These are phyloP conservation scores for Caenorhabditis brenneri DNA, from an alignment of 1,140 invertebrate genomes.

Conservation along the genomic window DNA sequence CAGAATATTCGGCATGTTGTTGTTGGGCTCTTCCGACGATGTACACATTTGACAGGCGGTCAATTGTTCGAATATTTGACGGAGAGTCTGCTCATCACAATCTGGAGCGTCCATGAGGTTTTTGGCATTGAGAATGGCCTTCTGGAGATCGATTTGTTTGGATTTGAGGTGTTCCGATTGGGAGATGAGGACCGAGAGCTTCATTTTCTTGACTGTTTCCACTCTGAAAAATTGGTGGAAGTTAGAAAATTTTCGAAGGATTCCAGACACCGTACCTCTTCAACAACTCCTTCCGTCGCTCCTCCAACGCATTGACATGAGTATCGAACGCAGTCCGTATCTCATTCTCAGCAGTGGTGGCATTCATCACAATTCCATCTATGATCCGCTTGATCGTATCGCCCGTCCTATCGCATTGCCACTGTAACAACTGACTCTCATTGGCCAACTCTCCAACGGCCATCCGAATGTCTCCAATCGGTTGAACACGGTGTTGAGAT, in stretches of 20 bases:
- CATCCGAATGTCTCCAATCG: neutral
- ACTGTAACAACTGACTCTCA: neutral
- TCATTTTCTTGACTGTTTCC: neutral
- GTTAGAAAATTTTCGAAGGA: too few relatives aligned
- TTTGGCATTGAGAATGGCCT: neutral
- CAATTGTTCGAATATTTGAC: conserved; percentile 27
- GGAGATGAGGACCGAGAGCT: neutral
- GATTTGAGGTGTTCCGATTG: conserved; percentile 10
- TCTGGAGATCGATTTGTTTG: neutral
- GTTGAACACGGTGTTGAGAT: conserved; percentile 18
- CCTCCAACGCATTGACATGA: conserved; percentile 79
- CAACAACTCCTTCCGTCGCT: conserved; percentile 81
- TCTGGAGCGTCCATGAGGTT: neutral
- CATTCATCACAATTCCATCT: conserved; percentile 14
- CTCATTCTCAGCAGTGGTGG: conserved; percentile 71
- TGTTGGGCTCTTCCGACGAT: neutral
- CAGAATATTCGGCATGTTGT: conserved; percentile 8
- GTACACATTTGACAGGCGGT: conserved; percentile 33
- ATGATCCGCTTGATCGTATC: neutral
- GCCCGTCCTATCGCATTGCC: neutral
- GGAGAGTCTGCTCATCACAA: neutral
- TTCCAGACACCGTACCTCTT: too few relatives aligned
- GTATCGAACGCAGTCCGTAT: conserved; percentile 78
- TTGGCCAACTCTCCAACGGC: neutral
- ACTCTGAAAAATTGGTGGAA: too few relatives aligned